Evolutionary conservation across 2,113 vertebrate genomes (phyloP), one percentile per base, ranked within the genome.

Genomic region (Mustelus asterias): DNA sequence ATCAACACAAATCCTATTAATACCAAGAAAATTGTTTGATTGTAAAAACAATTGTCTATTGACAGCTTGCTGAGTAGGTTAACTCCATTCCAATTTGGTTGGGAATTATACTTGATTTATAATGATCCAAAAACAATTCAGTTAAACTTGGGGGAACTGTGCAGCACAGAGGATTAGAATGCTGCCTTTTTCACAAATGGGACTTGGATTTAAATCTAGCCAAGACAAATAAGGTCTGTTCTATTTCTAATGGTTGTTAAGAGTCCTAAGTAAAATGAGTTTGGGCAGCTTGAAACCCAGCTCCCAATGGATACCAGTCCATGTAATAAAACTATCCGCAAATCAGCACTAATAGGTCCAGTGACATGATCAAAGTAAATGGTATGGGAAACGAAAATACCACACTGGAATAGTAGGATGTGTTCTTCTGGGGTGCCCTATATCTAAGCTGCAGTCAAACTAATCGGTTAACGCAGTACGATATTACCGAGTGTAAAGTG

Each of bases 161-260:
- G 65, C 37, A 48, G 11, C 44, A 37, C 67, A 44, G 41, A 29
- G 41, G 69, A 72, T 72, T 72, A 48, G n/a, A 70, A 70, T 41
- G 41, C 67, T 95, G 94, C 44, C 94, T 72, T 72, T 54, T 72
- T 72, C 94, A 95, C 94, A 3, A 29, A 7, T 76, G 94, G 94
- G 94, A 76, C 41, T 72, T 54, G 69, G 94, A 54, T 95, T 76
- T 72, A 95, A 72, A 95, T 72, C 22, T 54, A 95, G 44, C 69
- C 69, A 44, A 95, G 94, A 95, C 94, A 95, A 72, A 70, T 95
- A 95, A 95, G 9, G 69, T 95, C 94, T 95, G 94, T 95, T 72
- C 94, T 54, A 48, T 95, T 72, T 95, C 69, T 95, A 48, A 95
- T 95, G 94, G 94, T 44, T 95, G 94, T 95, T 92, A 92, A 92